Evolutionary conservation across 2,888 invertebrate genomes (phyloP), one percentile per base, ranked within the genome.

Genomic region (Apodemia duryi): DNA sequence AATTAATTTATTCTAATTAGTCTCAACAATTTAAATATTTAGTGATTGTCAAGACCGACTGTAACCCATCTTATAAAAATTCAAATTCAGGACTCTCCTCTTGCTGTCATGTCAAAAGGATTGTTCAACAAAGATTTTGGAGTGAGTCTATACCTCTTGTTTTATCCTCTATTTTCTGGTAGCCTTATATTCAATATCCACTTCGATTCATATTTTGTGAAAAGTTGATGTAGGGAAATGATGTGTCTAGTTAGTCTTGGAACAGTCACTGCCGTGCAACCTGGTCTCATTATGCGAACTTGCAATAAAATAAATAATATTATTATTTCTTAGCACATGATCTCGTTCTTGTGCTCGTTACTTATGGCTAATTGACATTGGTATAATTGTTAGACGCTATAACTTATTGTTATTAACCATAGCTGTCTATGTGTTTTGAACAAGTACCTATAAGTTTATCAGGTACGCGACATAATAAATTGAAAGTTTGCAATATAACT

Each of bases 281-380:
- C 46, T 46, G 46, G 4, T 46, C 13, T 46, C 6, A 46, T 46
- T 46, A 5, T 46, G 46, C 46, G 46, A 28, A 52, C 52, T 52
- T 52, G 52, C 9, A 52, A 52, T 52, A 52, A 57, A 29, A 57
- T 46, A 57, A 57, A 57, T 57, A 57, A 57, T 57, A 32, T 32
- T 57, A 32, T 57, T 32, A 57, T 13, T 57, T 32, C 54, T 32
- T 11, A 57, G 54, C 54, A 57, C 54, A 29, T 57, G 54, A 57
- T 57, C 54, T 32, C 11, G 29, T 54, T 5, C 29, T 11, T 57
- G 46, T 57, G 54, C 46, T 13, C 46, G 46, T 32, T 9, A 57
- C 10, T 57, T 57, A 57, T 57, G 54, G 29, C 32, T 57, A 57
- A 57, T 57, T 57, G 54, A 57, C 54, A 57, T 57, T 57, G 11